A percentile compares a stretch with the other conserved stretches of the same genome.
Evolutionary conservation across 2,797 vertebrate species (phyloP).

Genomic region (Eutrigla gurnardus): DNA sequence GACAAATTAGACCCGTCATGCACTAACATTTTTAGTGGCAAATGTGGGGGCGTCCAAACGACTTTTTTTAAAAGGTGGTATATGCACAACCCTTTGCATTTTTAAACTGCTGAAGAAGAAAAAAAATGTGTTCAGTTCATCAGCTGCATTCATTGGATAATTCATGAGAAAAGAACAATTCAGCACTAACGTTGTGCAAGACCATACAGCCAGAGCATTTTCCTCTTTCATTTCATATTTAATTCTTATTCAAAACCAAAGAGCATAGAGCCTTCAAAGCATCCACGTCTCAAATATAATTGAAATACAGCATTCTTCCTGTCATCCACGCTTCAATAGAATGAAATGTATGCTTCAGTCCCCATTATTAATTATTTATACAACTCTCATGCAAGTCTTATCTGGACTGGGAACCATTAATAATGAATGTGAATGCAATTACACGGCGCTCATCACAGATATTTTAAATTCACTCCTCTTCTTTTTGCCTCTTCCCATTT

Average conservation of each 20-base stretch:
- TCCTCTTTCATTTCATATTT: constrained; percentile 35
- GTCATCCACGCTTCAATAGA: constrained; percentile 30
- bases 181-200: constrained; percentile 20
- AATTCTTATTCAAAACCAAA: constrained; percentile 13
- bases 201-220: neutral
- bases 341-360: constrained; percentile 61
- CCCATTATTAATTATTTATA: constrained; percentile 79
- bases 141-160: constrained; percentile 47
- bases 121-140: constrained; percentile 43
- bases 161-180: constrained; percentile 56
- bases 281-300: neutral
- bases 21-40: no score
- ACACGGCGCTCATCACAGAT: constrained; percentile 68
- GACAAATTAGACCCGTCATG: no score
- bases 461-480: constrained; percentile 60
- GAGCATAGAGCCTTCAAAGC: constrained; percentile 9
- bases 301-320: constrained; percentile 20
- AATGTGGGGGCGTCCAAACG: no score
- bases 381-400: constrained; percentile 72
- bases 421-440: constrained; percentile 79
- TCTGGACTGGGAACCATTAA: constrained; percentile 71
- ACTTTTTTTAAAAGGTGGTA: neutral
- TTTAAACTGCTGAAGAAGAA: constrained; percentile 43
- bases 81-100: constrained; percentile 43
- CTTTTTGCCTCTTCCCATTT: neutral